phyloP scores from a whole-genome alignment of 1,140 invertebrate species.

The Sycobia sp. region DNA sequence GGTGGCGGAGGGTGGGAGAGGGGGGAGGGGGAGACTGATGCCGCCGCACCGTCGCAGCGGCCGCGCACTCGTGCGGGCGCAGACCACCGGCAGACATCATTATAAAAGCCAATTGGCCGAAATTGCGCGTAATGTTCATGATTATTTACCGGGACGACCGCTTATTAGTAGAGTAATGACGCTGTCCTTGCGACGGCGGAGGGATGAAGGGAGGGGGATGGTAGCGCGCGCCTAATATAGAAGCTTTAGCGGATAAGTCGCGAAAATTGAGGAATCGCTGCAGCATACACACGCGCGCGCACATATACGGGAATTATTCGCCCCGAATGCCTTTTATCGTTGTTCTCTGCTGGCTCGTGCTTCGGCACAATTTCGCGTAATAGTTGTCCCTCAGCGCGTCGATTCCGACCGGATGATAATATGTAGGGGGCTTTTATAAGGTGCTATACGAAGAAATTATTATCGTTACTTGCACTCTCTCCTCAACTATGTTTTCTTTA shows the following conservation, averaged over 20 bases:
- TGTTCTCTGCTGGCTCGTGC: not conserved
- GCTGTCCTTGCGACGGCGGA: conserved; percentile 24
- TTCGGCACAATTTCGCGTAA: not conserved
- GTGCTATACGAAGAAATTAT: too few relatives aligned
- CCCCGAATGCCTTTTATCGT: too few relatives aligned
- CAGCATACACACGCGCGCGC: too few relatives aligned
- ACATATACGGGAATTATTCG: too few relatives aligned
- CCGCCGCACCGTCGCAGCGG: too few relatives aligned
- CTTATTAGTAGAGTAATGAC: conserved; percentile 28
- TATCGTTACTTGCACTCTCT: too few relatives aligned
- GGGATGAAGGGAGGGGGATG: too few relatives aligned
- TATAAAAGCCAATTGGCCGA: conserved; percentile 34
- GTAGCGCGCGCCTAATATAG: not conserved
- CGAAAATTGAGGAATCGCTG: conserved; percentile 21
- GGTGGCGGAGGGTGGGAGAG: not conserved
- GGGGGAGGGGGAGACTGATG: too few relatives aligned
- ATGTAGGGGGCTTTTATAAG: not conserved
- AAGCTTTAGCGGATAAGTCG: conserved; percentile 12
- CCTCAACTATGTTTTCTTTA: too few relatives aligned
- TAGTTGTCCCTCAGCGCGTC: not conserved
- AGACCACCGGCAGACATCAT: conserved; percentile 34
- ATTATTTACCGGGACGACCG: conserved; percentile 29
- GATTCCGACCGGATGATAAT: not conserved
- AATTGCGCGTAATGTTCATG: conserved; percentile 31
- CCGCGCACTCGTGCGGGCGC: not conserved